Percentiles rank a stretch among this genome's conserved stretches.
These are phyloP conservation scores for Amblyjoppa proteus DNA, from an alignment of 2,888 invertebrate genomes.

Conservation along the genomic window DNA sequence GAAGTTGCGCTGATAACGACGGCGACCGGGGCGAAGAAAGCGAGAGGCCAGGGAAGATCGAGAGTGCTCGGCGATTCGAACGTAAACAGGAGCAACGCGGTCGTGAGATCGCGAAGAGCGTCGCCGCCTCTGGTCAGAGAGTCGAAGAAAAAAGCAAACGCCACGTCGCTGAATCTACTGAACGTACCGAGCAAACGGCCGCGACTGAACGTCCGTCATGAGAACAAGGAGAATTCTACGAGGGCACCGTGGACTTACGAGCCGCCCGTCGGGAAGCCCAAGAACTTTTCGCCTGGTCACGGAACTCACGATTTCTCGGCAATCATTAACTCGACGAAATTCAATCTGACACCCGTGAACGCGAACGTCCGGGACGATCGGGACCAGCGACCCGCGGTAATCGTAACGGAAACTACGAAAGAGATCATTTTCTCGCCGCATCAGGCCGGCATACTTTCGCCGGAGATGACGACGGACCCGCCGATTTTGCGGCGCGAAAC, in stretches of 20 bases:
- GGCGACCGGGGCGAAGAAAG: constrained; percentile 61
- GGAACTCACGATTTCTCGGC: constrained; percentile 69
- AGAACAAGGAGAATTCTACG: constrained; percentile 60
- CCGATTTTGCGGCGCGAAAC: constrained; percentile 76
- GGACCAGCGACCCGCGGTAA: neutral
- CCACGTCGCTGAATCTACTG: neutral
- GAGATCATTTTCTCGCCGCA: constrained; percentile 53
- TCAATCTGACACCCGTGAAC: constrained; percentile 72
- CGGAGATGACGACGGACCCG: constrained; percentile 23
- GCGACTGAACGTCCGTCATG: constrained; percentile 24
- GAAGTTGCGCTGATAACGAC: constrained; percentile 86
- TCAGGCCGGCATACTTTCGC: constrained; percentile 51
- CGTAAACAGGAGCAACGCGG: constrained; percentile 27
- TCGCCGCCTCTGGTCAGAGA: constrained; percentile 17
- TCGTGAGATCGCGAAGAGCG: neutral
- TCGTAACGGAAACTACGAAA: neutral
- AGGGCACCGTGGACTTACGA: constrained; percentile 32
- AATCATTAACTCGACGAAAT: constrained; percentile 69
- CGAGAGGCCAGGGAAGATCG: constrained; percentile 45
- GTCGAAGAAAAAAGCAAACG: constrained; percentile 58
- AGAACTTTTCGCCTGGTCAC: neutral
- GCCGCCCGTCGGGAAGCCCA: neutral
- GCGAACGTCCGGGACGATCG: constrained; percentile 14
- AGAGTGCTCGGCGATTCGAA: constrained; percentile 59
- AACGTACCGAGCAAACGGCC: constrained; percentile 54